phyloP scores from a whole-genome alignment of 2,797 vertebrate species.

The Uromys caudimaculatus region DNA sequence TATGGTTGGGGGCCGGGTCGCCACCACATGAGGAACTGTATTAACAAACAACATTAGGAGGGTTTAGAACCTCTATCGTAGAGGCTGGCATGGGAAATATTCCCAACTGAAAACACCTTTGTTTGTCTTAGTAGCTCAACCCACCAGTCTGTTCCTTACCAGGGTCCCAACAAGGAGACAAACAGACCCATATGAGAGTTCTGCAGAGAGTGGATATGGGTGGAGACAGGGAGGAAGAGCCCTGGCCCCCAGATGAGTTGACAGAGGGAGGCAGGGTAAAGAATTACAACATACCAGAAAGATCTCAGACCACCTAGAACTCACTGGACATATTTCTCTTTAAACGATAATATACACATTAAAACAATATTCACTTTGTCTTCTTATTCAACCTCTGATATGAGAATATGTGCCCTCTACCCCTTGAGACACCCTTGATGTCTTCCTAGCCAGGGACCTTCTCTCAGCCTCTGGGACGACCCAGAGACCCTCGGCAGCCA shows the following conservation, averaged over 20 bases:
- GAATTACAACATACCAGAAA: not conserved
- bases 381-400: not conserved
- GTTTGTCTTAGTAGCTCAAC: not conserved
- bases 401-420: accelerated
- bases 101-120: not conserved
- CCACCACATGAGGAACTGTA: not conserved
- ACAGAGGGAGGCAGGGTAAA: accelerated
- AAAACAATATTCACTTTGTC: not conserved
- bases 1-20: not conserved
- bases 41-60: not conserved
- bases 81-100: not conserved
- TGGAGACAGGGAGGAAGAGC: accelerated
- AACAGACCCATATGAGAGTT: not conserved
- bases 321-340: not conserved
- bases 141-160: not conserved
- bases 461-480: not conserved
- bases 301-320: not conserved
- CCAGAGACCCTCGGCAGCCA: not conserved
- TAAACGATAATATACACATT: not conserved
- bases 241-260: not conserved
- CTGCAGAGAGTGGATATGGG: not conserved
- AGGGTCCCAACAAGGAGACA: not conserved
- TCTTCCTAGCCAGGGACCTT: not conserved
- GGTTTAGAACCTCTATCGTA: not conserved
- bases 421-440: no score